Conservation (phyloP, 2,113 vertebrate genomes). For the Romanogobio albipinnatus region DNA sequence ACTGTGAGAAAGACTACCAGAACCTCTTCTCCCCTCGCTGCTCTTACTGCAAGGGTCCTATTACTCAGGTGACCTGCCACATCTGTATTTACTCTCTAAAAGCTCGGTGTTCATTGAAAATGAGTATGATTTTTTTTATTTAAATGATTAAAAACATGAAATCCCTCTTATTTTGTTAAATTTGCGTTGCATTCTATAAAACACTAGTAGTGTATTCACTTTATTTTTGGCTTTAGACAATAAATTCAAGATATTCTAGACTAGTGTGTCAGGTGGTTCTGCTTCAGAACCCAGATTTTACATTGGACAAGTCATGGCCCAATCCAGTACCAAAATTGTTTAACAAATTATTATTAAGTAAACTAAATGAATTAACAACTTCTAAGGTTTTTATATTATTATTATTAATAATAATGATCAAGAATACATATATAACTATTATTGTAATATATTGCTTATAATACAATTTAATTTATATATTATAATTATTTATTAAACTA, state of each 20-base stretch:
- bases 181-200: neutral
- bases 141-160: too few relatives aligned
- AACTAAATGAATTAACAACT: too few relatives aligned
- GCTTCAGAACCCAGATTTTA: too few relatives aligned
- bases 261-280: neutral
- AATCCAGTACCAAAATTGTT: neutral
- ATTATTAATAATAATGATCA: too few relatives aligned
- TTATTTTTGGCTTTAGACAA: neutral
- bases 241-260: too few relatives aligned
- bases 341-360: too few relatives aligned
- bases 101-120: neutral
- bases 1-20: conserved; percentile 87
- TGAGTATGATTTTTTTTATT: too few relatives aligned
- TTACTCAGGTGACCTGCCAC: conserved; percentile 72
- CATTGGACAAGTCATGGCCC: neutral
- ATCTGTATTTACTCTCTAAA: neutral
- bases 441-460: too few relatives aligned
- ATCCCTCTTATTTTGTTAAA: neutral
- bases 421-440: too few relatives aligned
- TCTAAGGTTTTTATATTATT: too few relatives aligned
- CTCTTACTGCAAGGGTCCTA: conserved; percentile 84
- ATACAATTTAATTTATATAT: too few relatives aligned
- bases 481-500: too few relatives aligned
- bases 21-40: conserved; percentile 84
- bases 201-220: neutral